Evolutionary conservation across 1,140 invertebrate species (phyloP), one percentile per base, ranked within the genome.

Genomic region (Melipona quadrifasciata): DNA sequence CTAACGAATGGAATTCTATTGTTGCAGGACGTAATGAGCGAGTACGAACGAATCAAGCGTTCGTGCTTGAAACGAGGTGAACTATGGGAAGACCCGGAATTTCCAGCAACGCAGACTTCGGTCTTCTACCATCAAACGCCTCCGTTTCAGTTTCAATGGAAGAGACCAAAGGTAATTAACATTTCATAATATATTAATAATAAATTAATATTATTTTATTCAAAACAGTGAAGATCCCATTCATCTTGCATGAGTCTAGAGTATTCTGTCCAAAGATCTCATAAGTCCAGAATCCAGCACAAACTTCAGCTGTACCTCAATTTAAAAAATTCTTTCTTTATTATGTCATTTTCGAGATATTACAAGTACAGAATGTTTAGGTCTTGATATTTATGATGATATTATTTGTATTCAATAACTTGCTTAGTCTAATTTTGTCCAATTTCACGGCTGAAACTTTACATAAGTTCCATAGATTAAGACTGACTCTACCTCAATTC

Each of bases 91-190:
- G 98, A 99, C 95, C 97, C 97, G 2, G 98, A 98, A 93, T 99
- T 99, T 94, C 97, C 98, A 16, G 97, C 98, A 1, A 96, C 96
- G 0, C 98, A 98, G 93, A 95, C 97, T 1, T 98, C 98, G 1
- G 97, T 99, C 8, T 99, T 99, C 93, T 99, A 99, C 92, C 97
- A 98, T 94, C 98, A 99, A 94, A 98, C 98, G 34, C 98, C 98
- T 24, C 98, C 98, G 3, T 98, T 98, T 94, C 97, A 98, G 87
- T 99, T 99, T 93, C 96, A 97, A 85, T 99, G 98, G 98, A 98
- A 98, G 93, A 95, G 98, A 91, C 97, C 98, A n/a, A 97, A 97
- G 96, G 97, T 98, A 95, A 64, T 51, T 55, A 14, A n/a, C 58
- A n/a, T n/a, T 24, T 12, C 24, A 12, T 14, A 6, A 61, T n/a